Percentiles rank a stretch among this genome's conserved stretches.
These are phyloP conservation scores for Takifugu flavidus DNA, from an alignment of 2,113 vertebrate genomes.

Conservation along the genomic window DNA sequence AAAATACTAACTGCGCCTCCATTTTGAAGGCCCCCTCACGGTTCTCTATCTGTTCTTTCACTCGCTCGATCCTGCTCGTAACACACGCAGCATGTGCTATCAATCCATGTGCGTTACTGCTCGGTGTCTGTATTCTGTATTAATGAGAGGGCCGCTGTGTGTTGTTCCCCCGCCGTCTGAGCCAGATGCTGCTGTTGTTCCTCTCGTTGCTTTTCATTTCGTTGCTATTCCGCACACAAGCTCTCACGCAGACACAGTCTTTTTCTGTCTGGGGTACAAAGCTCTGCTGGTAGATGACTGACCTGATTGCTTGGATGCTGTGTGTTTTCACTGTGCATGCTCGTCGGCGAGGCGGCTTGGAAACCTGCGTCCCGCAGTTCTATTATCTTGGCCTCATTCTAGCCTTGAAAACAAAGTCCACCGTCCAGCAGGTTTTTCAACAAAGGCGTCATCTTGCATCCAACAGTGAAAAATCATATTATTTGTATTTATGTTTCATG, in stretches of 20 bases:
- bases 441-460: conserved; percentile 23
- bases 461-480: neutral
- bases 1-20: conserved; percentile 35
- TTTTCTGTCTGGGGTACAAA: conserved; percentile 29
- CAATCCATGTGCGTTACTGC: conserved; percentile 53
- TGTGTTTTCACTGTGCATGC: conserved; percentile 28
- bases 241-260: conserved; percentile 8
- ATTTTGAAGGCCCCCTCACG: conserved; percentile 48
- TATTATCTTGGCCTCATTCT: conserved; percentile 28
- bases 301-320: conserved; percentile 59
- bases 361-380: conserved; percentile 38
- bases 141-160: conserved; percentile 63
- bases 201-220: conserved; percentile 58
- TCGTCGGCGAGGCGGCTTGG: conserved; percentile 11
- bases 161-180: conserved; percentile 56
- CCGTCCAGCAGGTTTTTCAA: conserved; percentile 11
- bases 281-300: conserved; percentile 52
- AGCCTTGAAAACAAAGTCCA: conserved; percentile 35
- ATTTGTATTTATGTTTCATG: conserved; percentile 6
- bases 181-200: conserved; percentile 61
- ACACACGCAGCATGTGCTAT: conserved; percentile 41
- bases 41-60: conserved; percentile 57
- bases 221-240: conserved; percentile 24
- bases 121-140: conserved; percentile 56
- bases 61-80: conserved; percentile 44